These are phyloP conservation scores for Caerostris darwini DNA, from an alignment of 1,140 invertebrate species.

Conservation along the genomic window DNA sequence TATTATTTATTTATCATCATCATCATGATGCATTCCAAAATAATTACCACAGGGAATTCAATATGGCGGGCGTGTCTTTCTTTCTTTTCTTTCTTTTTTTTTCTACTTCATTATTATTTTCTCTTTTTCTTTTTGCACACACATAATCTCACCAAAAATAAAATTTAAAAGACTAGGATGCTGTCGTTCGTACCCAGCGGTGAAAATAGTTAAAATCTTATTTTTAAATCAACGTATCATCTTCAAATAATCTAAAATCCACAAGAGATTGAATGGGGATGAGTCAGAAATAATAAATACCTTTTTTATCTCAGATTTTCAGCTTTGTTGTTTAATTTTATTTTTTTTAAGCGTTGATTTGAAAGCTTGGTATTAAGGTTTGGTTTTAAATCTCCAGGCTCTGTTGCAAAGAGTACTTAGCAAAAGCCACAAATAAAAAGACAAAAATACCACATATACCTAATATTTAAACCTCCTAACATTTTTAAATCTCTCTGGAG, in stretches of 20 bases:
- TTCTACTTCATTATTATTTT: neutral
- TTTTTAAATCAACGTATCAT: slow-evolving; percentile 64
- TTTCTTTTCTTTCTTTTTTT: neutral
- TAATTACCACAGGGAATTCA: slow-evolving; percentile 63
- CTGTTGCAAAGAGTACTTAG: neutral
- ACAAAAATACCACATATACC: slow-evolving; percentile 18
- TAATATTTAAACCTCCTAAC: slow-evolving; percentile 35
- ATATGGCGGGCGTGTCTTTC: neutral
- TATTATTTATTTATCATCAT: slow-evolving; percentile 45
- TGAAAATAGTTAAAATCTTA: slow-evolving; percentile 73
- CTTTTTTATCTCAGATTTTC: slow-evolving; percentile 26
- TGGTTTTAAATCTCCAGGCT: slow-evolving; percentile 15
- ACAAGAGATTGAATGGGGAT: slow-evolving; percentile 25
- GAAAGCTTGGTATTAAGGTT: neutral
- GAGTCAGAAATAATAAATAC: slow-evolving; percentile 54
- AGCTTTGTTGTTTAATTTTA: slow-evolving; percentile 1
- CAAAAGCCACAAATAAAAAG: slow-evolving; percentile 16
- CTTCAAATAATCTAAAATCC: slow-evolving; percentile 52
- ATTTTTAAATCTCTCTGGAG: slow-evolving; percentile 27
- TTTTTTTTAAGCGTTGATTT: neutral
- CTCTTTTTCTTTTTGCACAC: neutral
- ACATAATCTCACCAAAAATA: neutral
- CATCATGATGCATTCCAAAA: slow-evolving; percentile 27
- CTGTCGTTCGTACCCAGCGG: slow-evolving; percentile 12
- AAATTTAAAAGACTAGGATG: slow-evolving; percentile 23